These are phyloP conservation scores for Nasalis larvatus DNA, from an alignment of 2,113 vertebrate genomes.

Conservation along the genomic window DNA sequence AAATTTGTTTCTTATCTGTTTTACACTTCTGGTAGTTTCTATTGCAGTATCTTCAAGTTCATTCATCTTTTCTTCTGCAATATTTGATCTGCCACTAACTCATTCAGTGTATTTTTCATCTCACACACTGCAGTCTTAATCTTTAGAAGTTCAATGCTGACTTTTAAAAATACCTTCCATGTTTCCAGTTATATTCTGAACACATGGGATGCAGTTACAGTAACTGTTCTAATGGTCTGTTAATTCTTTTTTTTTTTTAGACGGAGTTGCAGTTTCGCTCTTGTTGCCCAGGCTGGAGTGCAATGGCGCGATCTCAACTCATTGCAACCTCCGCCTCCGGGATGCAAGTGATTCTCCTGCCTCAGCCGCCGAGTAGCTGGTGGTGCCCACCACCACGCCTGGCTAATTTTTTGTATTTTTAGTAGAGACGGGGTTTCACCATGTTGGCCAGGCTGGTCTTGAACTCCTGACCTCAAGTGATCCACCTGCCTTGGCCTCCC, in stretches of 20 bases:
- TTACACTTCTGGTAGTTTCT: neutral
- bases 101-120: neutral
- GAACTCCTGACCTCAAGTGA: too few species aligned
- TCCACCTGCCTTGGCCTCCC: too few species aligned
- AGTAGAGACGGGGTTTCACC: too few species aligned
- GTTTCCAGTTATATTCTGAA: neutral
- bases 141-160: neutral
- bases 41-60: neutral
- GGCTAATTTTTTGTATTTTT: too few species aligned
- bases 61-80: neutral
- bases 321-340: too few species aligned
- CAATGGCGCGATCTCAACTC: too few species aligned
- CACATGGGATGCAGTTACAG: neutral
- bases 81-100: neutral
- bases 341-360: too few species aligned
- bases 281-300: too few species aligned
- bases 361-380: too few species aligned
- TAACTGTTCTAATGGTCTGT: neutral
- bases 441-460: too few species aligned
- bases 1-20: neutral
- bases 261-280: too few species aligned
- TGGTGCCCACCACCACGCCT: too few species aligned
- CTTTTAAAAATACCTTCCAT: neutral
- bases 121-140: neutral
- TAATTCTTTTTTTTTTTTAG: neutral